Percentiles rank a stretch among this genome's conserved stretches.
Conservation (phyloP, 2,888 invertebrate genomes). For the Eulithis prunata region DNA sequence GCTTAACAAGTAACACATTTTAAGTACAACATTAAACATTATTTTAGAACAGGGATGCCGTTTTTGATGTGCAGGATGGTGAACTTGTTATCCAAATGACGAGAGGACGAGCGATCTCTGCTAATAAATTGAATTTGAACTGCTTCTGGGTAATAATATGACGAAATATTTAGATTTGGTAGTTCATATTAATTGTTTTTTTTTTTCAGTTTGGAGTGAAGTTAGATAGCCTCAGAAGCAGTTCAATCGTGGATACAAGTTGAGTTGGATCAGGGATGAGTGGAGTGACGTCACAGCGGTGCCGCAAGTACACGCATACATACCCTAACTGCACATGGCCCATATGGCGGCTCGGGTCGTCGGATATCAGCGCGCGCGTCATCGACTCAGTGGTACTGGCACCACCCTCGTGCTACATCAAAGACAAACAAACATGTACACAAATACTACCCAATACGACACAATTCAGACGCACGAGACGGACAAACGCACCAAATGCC, state of each 20-base stretch:
- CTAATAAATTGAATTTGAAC: slow-evolving; percentile 40
- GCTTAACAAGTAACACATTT: slow-evolving; percentile 32
- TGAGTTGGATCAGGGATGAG: slow-evolving; percentile 46
- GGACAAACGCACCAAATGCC: slow-evolving; percentile 58
- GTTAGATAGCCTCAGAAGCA: slow-evolving; percentile 24
- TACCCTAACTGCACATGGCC: slow-evolving; percentile 98
- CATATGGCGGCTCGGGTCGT: slow-evolving; percentile 95
- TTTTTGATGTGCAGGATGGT: slow-evolving; percentile 9
- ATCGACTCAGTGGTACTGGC: slow-evolving; percentile 97
- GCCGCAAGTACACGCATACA: slow-evolving; percentile 84
- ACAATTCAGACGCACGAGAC: slow-evolving; percentile 54
- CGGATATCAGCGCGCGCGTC: slow-evolving; percentile 97
- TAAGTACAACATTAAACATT: slow-evolving; percentile 8
- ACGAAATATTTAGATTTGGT: not conserved
- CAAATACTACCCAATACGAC: slow-evolving; percentile 72
- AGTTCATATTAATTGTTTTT: slow-evolving; percentile 1
- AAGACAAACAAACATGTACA: slow-evolving; percentile 86
- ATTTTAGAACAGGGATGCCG: slow-evolving; percentile 8
- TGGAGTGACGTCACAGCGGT: slow-evolving; percentile 59
- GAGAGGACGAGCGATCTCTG: slow-evolving; percentile 48
- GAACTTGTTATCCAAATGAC: slow-evolving; percentile 18
- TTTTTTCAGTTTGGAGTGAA: slow-evolving; percentile 4
- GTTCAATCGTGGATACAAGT: slow-evolving; percentile 33
- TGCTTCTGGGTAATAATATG: slow-evolving; percentile 33
- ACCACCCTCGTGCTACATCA: slow-evolving; percentile 93